Percentiles rank a stretch among this genome's conserved stretches.
Conservation (phyloP, 2,888 invertebrate species). For the Caenorhabditis panamensis region DNA sequence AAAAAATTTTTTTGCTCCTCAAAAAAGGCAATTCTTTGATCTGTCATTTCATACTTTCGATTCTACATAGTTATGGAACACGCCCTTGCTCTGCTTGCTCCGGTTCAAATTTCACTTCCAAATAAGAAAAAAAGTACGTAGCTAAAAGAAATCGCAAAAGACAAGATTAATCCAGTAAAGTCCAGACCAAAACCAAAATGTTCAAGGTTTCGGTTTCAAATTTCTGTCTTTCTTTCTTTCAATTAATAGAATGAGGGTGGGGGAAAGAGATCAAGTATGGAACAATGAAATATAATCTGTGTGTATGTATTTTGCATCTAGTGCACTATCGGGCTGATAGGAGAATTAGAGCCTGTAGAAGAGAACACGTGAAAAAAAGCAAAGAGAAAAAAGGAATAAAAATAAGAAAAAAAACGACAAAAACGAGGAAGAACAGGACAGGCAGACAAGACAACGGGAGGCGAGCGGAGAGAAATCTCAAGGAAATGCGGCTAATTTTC, state of each 20-base stretch:
- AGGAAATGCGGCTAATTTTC: slow-evolving; percentile 58
- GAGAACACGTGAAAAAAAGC: background rate
- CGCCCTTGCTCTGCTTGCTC: background rate
- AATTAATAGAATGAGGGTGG: slow-evolving; percentile 19
- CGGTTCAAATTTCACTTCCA: background rate
- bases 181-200: slow-evolving; percentile 23
- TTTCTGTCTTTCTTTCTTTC: slow-evolving; percentile 41
- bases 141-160: too few relatives aligned
- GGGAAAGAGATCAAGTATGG: slow-evolving; percentile 11
- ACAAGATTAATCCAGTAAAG: slow-evolving; percentile 13
- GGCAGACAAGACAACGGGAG: slow-evolving; percentile 24
- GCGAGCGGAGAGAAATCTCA: slow-evolving; percentile 13
- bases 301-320: slow-evolving; percentile 11
- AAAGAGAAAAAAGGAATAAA: background rate
- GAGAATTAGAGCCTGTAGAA: too few relatives aligned
- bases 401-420: slow-evolving; percentile 11
- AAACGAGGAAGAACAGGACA: slow-evolving; percentile 44
- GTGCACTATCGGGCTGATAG: too few relatives aligned
- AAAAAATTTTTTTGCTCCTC: too few relatives aligned
- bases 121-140: too few relatives aligned
- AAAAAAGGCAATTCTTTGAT: slow-evolving; percentile 19
- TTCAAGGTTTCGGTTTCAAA: slow-evolving; percentile 43
- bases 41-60: slow-evolving; percentile 31
- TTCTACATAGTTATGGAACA: slow-evolving; percentile 37
- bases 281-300: slow-evolving; percentile 49